Base-by-base conservation (phyloP, 2,113 vertebrate genomes). In the Erythrocercus mccallii region DNA sequence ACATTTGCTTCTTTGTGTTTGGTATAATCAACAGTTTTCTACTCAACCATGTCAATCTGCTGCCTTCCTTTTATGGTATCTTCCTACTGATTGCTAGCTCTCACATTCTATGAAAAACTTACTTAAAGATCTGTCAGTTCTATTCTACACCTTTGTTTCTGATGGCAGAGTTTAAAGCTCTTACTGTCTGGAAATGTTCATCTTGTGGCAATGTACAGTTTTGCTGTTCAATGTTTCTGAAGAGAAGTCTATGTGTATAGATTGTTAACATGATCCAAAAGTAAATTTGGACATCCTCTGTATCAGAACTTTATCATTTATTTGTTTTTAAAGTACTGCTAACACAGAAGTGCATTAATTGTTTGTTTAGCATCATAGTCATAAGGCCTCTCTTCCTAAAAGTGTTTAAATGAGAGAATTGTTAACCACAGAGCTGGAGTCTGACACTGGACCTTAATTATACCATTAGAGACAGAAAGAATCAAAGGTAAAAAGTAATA, bases 401-500 rank as follows among this genome's bases (percentile, higher is more conserved):
- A 94, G 68, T 91, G 64, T 57, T 94, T 97, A 96, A 96, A 62
- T 93, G 31, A 91, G 73, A 74, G 56, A 96, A 96, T 53, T 97
- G 66, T 95, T 95, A 82, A 81, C 25, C 23, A 58, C 27, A 66
- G 47, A 24, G 80, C 56, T 97, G 74, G 92, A 86, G 73, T 88
- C 71, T 92, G 94, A 90, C 61, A 94, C 73, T 40, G 88, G 68
- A 88, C 82, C 72, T 95, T 96, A 97, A 96, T 97, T 97, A 90
- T 86, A 90, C 30, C 24, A 94, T 92, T 77, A 96, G 91, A 97
- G 69, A 80, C 60, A 92, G 81, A 87, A 92, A 96, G 71, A 97
- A 92, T 64, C 48, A 81, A 92, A 97, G 88, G 45, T 66, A 72
- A 94, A 94, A 82, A 35, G 60, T 68, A 95, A 92, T 91, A 95